Evolutionary conservation across 2,113 vertebrate genomes (phyloP).

Genomic region (Paradoxurus hermaphroditus): DNA sequence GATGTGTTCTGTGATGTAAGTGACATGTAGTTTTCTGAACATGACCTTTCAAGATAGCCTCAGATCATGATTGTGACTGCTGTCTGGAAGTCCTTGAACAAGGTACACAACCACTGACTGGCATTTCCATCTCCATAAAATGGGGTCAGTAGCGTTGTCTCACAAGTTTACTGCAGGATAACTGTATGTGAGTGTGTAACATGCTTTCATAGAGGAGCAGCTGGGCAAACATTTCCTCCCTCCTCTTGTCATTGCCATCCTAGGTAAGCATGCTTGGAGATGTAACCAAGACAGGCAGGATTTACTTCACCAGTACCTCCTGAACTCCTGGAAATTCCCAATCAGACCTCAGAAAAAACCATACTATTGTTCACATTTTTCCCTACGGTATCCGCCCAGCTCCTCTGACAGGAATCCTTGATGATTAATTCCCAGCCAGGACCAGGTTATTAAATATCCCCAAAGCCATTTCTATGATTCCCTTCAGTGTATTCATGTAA

Average conservation of each 20-base stretch:
- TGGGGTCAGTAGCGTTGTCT: not conserved
- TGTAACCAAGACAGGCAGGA: not conserved
- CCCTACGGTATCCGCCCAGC: not conserved
- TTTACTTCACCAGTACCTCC: not conserved
- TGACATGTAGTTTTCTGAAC: not conserved
- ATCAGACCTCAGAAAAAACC: not conserved
- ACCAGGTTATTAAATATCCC: not conserved
- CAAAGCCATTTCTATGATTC: not conserved
- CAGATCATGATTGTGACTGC: not conserved
- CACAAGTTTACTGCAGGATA: not conserved
- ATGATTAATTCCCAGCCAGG: not conserved
- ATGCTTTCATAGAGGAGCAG: not conserved
- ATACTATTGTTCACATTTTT: not conserved
- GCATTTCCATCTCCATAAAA: not conserved
- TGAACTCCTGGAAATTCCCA: not conserved
- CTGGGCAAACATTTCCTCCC: not conserved
- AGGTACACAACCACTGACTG: not conserved
- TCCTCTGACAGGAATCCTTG: not conserved
- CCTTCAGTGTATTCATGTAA: not conserved
- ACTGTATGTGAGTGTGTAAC: not conserved
- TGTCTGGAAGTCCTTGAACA: not conserved
- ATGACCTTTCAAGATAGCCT: not conserved
- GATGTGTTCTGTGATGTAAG: not conserved
- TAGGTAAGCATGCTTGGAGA: not conserved
- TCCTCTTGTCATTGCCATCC: not conserved